Evolutionary conservation across 2,888 invertebrate genomes (phyloP).

Genomic region (Aromia moschata): DNA sequence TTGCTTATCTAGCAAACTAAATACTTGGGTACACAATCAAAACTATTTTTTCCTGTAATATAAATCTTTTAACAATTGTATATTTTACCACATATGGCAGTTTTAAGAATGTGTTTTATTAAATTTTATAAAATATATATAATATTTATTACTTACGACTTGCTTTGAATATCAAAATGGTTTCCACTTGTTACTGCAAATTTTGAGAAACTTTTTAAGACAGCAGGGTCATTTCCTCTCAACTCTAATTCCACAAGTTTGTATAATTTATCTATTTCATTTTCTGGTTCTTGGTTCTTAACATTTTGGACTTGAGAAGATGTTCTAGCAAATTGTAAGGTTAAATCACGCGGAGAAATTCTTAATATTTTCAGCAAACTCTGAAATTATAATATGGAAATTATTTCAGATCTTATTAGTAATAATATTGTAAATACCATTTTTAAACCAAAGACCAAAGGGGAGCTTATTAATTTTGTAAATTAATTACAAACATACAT

Average conservation of each 20-base stretch:
- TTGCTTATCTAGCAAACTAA: not conserved
- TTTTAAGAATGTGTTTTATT: too few species aligned
- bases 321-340: not conserved
- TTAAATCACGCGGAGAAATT: not conserved
- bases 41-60: not conserved
- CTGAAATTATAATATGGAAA: too few species aligned
- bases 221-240: conserved; percentile 86
- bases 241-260: conserved; percentile 87
- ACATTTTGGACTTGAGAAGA: conserved; percentile 17
- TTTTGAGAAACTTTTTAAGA: conserved; percentile 87
- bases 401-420: too few species aligned
- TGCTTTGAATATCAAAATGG: conserved; percentile 80
- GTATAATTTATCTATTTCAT: conserved; percentile 78
- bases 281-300: conserved; percentile 7
- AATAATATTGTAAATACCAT: too few species aligned
- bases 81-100: not conserved
- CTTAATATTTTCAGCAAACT: not conserved
- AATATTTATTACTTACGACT: conserved; percentile 68
- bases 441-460: too few species aligned
- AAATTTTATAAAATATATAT: too few species aligned
- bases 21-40: not conserved
- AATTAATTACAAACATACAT: too few species aligned
- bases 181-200: conserved; percentile 84
- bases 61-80: not conserved
- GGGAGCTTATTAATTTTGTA: too few species aligned